Evolutionary conservation across 2,113 vertebrate genomes (phyloP), one percentile per base, ranked within the genome.

Genomic region (Gopherus flavomarginatus): DNA sequence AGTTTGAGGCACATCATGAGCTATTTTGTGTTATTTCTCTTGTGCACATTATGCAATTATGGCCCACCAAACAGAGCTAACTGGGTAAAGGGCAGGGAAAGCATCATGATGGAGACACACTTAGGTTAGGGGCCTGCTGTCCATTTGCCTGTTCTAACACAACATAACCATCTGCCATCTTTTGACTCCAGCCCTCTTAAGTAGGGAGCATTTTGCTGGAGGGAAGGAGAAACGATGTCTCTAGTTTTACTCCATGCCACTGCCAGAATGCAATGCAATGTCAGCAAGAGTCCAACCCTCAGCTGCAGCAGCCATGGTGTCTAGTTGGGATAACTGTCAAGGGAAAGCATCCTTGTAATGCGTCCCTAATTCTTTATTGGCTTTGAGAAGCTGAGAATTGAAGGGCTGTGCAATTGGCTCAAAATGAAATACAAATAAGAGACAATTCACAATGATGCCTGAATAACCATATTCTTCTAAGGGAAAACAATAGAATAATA

Each of bases 81-180:
- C 42, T 88, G 96, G 97, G 96, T 91, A 85, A 95, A 97, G 94
- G 92, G 80, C 96, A 97, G 85, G 95, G 90, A 88, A 87, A 83
- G 93, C 3, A 0, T 2, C 54, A 89, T 84, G 85, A 44, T 62
- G 49, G 9, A 4, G 88, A 83, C 11, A 1, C 44, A 59, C 89
- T 35, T 0, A 21, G 52, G 90, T 81, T 75, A 6, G 75, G 52
- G 89, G 57, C 90, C 88, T 69, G 52, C 11, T 88, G 81, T 81
- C 86, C 6, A 14, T 13, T 85, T 56, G 81, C 44, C 77, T 21
- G 0, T 4, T 9, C 1, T 1, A 79, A 75, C 56, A 86, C 72
- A 81, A 21, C 78, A 57, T 8, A 57, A 79, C 47, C 54, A 53
- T 9, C 81, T 44, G 27, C 42, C 38, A 47, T 62, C 54, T 50